Percentiles rank a stretch among this genome's conserved stretches.
These are phyloP conservation scores for Leptarthrus brevirostris DNA, from an alignment of 2,888 invertebrate species.

Conservation along the genomic window DNA sequence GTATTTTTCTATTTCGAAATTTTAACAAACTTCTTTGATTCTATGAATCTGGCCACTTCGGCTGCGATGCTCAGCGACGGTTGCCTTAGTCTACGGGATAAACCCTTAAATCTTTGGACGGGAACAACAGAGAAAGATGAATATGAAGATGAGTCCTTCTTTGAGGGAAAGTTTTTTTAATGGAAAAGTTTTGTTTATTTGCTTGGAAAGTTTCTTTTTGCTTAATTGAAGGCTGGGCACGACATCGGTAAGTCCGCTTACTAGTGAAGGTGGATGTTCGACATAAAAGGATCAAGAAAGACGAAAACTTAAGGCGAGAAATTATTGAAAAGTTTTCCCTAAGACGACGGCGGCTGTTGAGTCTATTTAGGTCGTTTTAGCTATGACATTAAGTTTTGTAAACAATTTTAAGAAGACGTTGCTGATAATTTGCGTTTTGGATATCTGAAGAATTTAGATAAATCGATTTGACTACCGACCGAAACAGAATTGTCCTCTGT, in stretches of 20 bases:
- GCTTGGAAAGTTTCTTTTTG: background rate
- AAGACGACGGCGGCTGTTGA: background rate
- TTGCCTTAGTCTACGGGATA: background rate
- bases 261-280: background rate
- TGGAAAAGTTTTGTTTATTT: constrained; percentile 37
- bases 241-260: background rate
- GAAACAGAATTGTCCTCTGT: too few relatives aligned
- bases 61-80: background rate
- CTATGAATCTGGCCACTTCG: background rate
- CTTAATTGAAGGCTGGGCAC: constrained; percentile 24
- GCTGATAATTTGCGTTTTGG: too few relatives aligned
- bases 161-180: constrained; percentile 16
- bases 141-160: background rate
- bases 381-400: too few relatives aligned
- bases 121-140: background rate
- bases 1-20: background rate
- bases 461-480: too few relatives aligned
- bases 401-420: background rate
- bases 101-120: background rate
- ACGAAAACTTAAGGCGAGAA: background rate
- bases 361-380: too few relatives aligned
- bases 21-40: background rate
- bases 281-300: too few relatives aligned
- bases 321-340: background rate
- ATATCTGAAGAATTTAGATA: too few relatives aligned